Conservation (phyloP, 2,888 invertebrate genomes). For the Eupithecia vulgata region DNA sequence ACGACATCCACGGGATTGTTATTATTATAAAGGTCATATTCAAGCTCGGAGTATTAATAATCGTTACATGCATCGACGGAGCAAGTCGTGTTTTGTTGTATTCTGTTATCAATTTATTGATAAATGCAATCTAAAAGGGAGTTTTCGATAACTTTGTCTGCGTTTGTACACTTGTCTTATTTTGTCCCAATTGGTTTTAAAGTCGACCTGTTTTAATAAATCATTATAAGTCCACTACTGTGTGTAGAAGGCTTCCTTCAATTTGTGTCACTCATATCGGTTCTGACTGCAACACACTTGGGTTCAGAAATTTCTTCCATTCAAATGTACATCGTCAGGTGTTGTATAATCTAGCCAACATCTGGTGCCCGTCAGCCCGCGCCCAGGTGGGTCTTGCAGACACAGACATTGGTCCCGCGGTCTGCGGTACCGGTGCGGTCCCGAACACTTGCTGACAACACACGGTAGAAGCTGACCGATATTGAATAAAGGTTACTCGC, state of each 20-base stretch:
- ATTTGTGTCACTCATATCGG: background rate
- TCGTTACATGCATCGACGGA: no score
- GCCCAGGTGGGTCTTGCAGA: background rate
- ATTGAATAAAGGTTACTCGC: constrained; percentile 18
- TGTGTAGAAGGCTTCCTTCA: no score
- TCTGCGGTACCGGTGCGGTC: background rate
- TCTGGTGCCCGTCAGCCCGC: background rate
- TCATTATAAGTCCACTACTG: background rate
- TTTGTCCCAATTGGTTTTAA: no score
- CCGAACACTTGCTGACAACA: constrained; percentile 25
- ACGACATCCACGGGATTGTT: no score
- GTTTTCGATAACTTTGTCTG: no score
- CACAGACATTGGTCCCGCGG: background rate
- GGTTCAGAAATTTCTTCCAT: background rate
- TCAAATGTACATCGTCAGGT: background rate
- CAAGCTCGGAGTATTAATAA: no score
- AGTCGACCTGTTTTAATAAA: no score
- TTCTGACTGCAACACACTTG: background rate
- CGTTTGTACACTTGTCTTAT: no score
- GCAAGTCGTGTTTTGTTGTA: no score
- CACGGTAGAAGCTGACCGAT: constrained; percentile 25
- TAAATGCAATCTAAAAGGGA: no score
- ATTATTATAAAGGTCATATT: no score
- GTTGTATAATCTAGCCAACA: background rate
- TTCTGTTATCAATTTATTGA: no score